A percentile compares a stretch with the other conserved stretches of the same genome.
phyloP scores from a whole-genome alignment of 2,888 invertebrate species.

The Hypomecis atomaria region DNA sequence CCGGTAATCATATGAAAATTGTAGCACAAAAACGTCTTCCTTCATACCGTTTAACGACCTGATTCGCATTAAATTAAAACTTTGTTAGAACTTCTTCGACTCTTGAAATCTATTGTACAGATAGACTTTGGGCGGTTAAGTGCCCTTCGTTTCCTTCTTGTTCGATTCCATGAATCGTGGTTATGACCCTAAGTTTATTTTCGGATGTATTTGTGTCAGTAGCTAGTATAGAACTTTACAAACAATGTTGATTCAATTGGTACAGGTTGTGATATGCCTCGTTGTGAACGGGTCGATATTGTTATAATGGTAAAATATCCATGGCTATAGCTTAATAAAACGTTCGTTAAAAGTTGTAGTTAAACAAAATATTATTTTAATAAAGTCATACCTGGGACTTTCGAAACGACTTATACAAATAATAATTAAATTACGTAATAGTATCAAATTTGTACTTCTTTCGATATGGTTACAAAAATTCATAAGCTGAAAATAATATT shows the following conservation, averaged over 20 bases:
- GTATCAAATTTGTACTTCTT: slow-evolving; percentile 76
- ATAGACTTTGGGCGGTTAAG: slow-evolving; percentile 78
- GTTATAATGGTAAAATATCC: slow-evolving; percentile 83
- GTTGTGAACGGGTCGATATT: slow-evolving; percentile 84
- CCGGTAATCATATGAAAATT: slow-evolving; percentile 63
- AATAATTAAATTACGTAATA: slow-evolving; percentile 65
- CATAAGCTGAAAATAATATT: slow-evolving; percentile 68
- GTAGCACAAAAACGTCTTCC: slow-evolving; percentile 84
- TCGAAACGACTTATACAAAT: slow-evolving; percentile 80
- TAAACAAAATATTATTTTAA: slow-evolving; percentile 80
- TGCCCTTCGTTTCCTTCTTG: slow-evolving; percentile 79
- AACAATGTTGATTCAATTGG: slow-evolving; percentile 85
- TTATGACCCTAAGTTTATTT: slow-evolving; percentile 82
- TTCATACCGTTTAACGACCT: slow-evolving; percentile 82
- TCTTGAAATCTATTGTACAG: slow-evolving; percentile 81
- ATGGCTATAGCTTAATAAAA: slow-evolving; percentile 83
- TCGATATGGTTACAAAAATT: slow-evolving; percentile 68
- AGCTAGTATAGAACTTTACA: slow-evolving; percentile 84
- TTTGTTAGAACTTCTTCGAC: slow-evolving; percentile 79
- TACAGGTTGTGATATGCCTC: slow-evolving; percentile 85
- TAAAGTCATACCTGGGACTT: slow-evolving; percentile 77
- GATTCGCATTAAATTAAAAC: slow-evolving; percentile 77
- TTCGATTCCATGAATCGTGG: slow-evolving; percentile 84
- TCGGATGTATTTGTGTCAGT: slow-evolving; percentile 82
- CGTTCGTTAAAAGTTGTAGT: slow-evolving; percentile 82